Conservation (phyloP, 2,113 vertebrate species). For the Albula goreensis region DNA sequence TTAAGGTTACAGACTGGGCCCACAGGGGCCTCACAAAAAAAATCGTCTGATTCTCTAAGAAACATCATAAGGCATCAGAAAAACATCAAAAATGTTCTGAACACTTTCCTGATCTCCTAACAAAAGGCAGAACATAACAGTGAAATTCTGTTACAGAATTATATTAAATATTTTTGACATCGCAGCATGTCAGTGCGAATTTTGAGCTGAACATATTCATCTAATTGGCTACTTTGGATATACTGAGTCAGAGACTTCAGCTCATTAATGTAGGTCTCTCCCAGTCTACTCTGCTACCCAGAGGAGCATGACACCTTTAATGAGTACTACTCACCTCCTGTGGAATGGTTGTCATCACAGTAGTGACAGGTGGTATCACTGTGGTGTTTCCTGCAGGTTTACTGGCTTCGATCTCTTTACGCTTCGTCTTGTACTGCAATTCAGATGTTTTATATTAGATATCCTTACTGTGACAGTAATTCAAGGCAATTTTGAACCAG, state of each 20-base stretch:
- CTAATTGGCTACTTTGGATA: not conserved
- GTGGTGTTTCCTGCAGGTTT: slow-evolving; percentile 46
- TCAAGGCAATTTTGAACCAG: not conserved
- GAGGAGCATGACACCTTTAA: not conserved
- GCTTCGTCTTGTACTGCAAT: slow-evolving; percentile 91
- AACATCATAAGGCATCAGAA: not conserved
- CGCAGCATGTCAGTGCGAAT: not conserved
- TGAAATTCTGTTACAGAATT: not conserved
- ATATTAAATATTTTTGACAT: not conserved
- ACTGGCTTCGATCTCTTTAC: slow-evolving; percentile 72
- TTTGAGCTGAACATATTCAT: not conserved
- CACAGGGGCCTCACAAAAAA: not conserved
- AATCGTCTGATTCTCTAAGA: not conserved
- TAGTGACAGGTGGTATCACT: slow-evolving; percentile 59
- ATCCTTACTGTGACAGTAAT: not conserved
- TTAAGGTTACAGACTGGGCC: not conserved
- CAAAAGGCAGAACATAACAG: not conserved
- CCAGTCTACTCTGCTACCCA: not conserved
- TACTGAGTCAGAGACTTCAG: not conserved
- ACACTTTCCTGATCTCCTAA: not conserved
- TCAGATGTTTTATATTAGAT: slow-evolving; percentile 10
- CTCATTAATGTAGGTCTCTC: not conserved
- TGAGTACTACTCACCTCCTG: slow-evolving; percentile 60
- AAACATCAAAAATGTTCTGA: not conserved
- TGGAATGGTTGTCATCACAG: slow-evolving; percentile 55